Evolutionary conservation across 1,140 invertebrate species (phyloP).

Genomic region (Sycobia sp.): DNA sequence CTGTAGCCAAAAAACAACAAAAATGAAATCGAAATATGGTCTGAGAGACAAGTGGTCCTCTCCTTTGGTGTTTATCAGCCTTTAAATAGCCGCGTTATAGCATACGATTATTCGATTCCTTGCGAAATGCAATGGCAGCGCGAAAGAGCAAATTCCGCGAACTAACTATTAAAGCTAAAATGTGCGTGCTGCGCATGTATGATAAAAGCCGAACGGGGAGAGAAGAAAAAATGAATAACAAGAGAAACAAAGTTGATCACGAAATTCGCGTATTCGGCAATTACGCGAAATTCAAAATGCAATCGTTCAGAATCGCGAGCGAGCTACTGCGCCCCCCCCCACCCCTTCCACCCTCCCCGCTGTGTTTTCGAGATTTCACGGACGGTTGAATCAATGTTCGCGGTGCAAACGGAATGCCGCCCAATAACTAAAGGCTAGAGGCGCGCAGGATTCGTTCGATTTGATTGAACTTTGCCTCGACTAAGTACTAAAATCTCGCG

Average conservation of each 20-base stretch:
- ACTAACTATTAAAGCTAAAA: too few species aligned
- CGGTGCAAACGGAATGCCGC: slow-evolving; percentile 13
- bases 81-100: too few species aligned
- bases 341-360: not conserved
- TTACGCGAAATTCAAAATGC: slow-evolving; percentile 19
- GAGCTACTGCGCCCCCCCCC: not conserved
- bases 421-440: slow-evolving; percentile 20
- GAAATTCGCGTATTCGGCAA: slow-evolving; percentile 10
- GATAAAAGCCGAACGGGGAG: not conserved
- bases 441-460: slow-evolving; percentile 4
- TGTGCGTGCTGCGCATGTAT: too few species aligned
- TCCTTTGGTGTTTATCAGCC: too few species aligned
- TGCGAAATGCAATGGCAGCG: too few species aligned
- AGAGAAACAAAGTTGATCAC: not conserved
- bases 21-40: too few species aligned
- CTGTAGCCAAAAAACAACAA: too few species aligned
- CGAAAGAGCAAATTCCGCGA: too few species aligned
- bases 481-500: slow-evolving; percentile 18
- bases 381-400: not conserved
- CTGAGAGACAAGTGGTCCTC: too few species aligned
- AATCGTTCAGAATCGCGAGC: slow-evolving; percentile 9
- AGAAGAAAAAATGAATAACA: not conserved
- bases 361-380: slow-evolving; percentile 21
- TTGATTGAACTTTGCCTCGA: slow-evolving; percentile 14
- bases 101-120: too few species aligned